These are phyloP conservation scores for Otocyon megalotis DNA, from an alignment of 2,113 vertebrate genomes.

Conservation along the genomic window DNA sequence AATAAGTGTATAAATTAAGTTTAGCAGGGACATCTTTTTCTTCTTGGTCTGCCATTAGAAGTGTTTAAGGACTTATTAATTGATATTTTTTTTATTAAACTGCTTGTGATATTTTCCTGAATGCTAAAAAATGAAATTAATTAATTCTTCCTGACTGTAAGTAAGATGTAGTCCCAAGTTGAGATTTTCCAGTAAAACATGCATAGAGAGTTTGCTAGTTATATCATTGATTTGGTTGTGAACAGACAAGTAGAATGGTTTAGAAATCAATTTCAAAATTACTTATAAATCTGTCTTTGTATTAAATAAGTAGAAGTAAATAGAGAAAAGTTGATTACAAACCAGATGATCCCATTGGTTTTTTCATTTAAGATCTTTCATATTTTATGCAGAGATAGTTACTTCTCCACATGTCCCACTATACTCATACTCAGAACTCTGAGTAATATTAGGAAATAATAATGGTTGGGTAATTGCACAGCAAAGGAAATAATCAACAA, in stretches of 20 bases:
- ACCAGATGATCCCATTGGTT: not conserved
- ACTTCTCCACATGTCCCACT: not conserved
- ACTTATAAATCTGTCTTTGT: not conserved
- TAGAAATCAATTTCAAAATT: constrained; percentile 53
- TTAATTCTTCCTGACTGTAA: not conserved
- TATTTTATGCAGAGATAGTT: constrained; percentile 12
- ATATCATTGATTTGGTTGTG: not conserved
- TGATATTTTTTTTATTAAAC: not conserved
- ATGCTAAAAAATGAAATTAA: constrained; percentile 17
- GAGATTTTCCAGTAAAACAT: not conserved
- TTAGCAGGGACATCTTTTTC: not conserved
- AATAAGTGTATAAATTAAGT: not conserved
- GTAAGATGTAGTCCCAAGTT: not conserved
- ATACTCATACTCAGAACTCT: not conserved
- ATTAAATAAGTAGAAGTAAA: not conserved
- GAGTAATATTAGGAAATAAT: not conserved
- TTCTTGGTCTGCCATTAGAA: not conserved
- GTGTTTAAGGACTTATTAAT: not conserved
- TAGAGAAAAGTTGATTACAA: not conserved
- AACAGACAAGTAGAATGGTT: not conserved
- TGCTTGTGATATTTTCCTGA: not conserved
- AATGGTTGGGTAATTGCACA: not conserved
- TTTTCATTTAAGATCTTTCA: not conserved
- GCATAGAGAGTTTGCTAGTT: not conserved
- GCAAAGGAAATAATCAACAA: not conserved